Conservation (phyloP, 2,797 vertebrate species). For the Trichosurus vulpecula region DNA sequence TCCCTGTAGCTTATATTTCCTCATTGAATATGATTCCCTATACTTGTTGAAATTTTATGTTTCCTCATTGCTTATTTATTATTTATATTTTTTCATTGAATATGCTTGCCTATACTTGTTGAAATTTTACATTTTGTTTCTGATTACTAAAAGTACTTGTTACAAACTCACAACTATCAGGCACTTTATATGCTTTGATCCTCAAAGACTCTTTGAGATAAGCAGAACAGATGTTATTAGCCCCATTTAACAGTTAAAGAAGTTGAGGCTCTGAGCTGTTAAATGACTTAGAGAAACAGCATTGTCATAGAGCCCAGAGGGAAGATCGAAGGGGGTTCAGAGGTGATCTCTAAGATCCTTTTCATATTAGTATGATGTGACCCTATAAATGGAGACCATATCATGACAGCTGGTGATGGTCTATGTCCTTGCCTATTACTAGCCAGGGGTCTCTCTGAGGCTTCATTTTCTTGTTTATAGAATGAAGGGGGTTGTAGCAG, state of each 20-base stretch:
- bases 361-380: neutral
- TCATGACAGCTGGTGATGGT: neutral
- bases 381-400: neutral
- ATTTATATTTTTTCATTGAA: neutral
- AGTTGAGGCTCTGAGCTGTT: neutral
- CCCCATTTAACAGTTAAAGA: no score
- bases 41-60: neutral
- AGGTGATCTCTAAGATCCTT: neutral
- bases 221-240: neutral
- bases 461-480: neutral
- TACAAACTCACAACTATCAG: neutral
- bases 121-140: no score
- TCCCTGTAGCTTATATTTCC: neutral
- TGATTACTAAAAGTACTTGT: neutral
- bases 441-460: no score
- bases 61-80: no score
- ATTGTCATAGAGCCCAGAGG: neutral
- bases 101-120: neutral
- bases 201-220: neutral
- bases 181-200: neutral
- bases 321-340: neutral
- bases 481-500: rapidly evolving
- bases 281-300: neutral
- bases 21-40: neutral
- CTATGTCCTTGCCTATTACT: neutral